Evolutionary conservation across 2,888 invertebrate species (phyloP).

Genomic region (Athripsodes cinereus): DNA sequence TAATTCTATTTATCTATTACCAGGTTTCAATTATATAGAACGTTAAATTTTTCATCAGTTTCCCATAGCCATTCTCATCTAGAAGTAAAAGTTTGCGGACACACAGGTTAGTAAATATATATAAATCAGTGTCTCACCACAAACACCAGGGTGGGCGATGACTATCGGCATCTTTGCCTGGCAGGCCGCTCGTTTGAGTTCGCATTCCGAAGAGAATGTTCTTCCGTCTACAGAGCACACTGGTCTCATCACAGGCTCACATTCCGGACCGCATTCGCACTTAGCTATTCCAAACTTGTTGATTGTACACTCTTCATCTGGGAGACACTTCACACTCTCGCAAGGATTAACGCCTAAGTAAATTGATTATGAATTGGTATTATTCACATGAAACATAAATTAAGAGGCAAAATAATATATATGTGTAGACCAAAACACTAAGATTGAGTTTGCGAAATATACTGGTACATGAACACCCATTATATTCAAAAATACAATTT

Average conservation of each 20-base stretch:
- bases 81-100: too few relatives aligned
- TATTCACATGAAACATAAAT: too few relatives aligned
- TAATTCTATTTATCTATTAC: too few relatives aligned
- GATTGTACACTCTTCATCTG: conserved; percentile 78
- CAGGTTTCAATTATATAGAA: too few relatives aligned
- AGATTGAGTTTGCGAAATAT: too few relatives aligned
- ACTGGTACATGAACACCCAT: too few relatives aligned
- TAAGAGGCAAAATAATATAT: too few relatives aligned
- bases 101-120: background rate
- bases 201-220: conserved; percentile 80
- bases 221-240: conserved; percentile 82
- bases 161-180: conserved; percentile 46
- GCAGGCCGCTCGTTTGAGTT: conserved; percentile 68
- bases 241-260: conserved; percentile 72
- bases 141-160: conserved; percentile 45
- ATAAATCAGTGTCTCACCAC: conserved; percentile 34
- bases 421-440: too few relatives aligned
- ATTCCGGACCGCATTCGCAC: conserved; percentile 77
- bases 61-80: too few relatives aligned
- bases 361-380: too few relatives aligned
- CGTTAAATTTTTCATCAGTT: too few relatives aligned
- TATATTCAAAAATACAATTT: too few relatives aligned
- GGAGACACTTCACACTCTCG: conserved; percentile 67
- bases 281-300: conserved; percentile 71
- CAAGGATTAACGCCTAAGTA: conserved; percentile 78